Evolutionary conservation across 1,140 invertebrate species (phyloP).

Genomic region (Cyclargus thomasi): DNA sequence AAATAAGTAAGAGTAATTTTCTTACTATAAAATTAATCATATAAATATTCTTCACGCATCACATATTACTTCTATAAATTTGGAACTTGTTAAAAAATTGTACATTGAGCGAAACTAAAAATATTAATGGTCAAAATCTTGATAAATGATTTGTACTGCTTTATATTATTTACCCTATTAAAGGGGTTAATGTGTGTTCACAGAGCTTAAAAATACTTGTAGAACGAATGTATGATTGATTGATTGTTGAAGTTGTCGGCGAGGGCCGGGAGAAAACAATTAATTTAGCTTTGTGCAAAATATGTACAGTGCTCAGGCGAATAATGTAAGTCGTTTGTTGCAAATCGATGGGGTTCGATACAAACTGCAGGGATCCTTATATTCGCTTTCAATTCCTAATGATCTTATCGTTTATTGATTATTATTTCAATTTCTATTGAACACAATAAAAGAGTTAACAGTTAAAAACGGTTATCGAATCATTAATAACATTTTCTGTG

Average conservation of each 20-base stretch:
- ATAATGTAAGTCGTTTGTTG: slow-evolving; percentile 31
- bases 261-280: slow-evolving; percentile 50
- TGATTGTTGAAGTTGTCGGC: slow-evolving; percentile 43
- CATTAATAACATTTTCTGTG: slow-evolving; percentile 29
- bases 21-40: neutral
- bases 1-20: too few species aligned
- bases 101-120: neutral
- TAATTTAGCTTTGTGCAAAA: slow-evolving; percentile 53
- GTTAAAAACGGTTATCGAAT: slow-evolving; percentile 34
- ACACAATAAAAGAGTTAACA: slow-evolving; percentile 55
- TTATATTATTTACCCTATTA: slow-evolving; percentile 13
- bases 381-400: slow-evolving; percentile 50
- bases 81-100: neutral
- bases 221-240: slow-evolving; percentile 65
- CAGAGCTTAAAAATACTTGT: slow-evolving; percentile 33
- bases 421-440: slow-evolving; percentile 33
- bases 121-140: slow-evolving; percentile 25
- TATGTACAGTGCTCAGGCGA: slow-evolving; percentile 36
- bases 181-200: slow-evolving; percentile 41
- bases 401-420: slow-evolving; percentile 63
- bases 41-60: neutral
- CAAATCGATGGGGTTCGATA: slow-evolving; percentile 40
- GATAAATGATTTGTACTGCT: slow-evolving; percentile 40
- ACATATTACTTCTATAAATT: neutral
- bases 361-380: slow-evolving; percentile 42